Base-by-base conservation (phyloP, 2,113 vertebrate species). In the Halcyon malimbica region DNA sequence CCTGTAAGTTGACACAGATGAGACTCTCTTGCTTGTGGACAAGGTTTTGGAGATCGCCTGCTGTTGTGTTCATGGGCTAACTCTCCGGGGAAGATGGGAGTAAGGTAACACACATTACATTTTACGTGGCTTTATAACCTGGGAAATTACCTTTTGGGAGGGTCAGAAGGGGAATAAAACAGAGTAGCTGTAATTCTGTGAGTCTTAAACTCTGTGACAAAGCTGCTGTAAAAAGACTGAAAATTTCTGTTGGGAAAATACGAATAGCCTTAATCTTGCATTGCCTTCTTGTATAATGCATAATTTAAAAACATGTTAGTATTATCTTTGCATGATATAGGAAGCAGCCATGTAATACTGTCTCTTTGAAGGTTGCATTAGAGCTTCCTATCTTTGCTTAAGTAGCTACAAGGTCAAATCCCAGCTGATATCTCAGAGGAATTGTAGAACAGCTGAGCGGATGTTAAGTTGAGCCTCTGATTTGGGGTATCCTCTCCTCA, bases 331-430 rank as follows among this genome's bases (percentile, higher is more conserved):
- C 13, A 7, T 17, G 63, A 18, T 35, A 42, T 9, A 73, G 56
- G 86, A 78, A 89, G 75, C 33, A 62, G 70, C 28, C n/a, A 16
- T 3, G 44, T 57, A 68, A 81, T 46, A 6, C 16, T 54, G 53
- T 46, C 59, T 54, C 86, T 90, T 42, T 76, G 83, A 87, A 89
- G 74, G 67, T 19, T 84, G 35, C 37, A 3, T 79, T 73, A 25
- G 63, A 64, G 41, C 42, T 90, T 41, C 9, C 62, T 89, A 19
- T 75, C 77, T 94, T 39, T 73, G 77, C 91, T 87, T 17, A 48
- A 64, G 53, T 26, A 88, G 80, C 48, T 71, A 37, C 62, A 73
- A 87, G 86, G 93, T 95, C 62, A 82, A 65, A 87, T 87, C 73
- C 41, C 74, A 85, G 91, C 46, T 84, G 87, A 7, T 82, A 25